phyloP scores from a whole-genome alignment of 2,888 invertebrate species.

The Laspeyria flexula region DNA sequence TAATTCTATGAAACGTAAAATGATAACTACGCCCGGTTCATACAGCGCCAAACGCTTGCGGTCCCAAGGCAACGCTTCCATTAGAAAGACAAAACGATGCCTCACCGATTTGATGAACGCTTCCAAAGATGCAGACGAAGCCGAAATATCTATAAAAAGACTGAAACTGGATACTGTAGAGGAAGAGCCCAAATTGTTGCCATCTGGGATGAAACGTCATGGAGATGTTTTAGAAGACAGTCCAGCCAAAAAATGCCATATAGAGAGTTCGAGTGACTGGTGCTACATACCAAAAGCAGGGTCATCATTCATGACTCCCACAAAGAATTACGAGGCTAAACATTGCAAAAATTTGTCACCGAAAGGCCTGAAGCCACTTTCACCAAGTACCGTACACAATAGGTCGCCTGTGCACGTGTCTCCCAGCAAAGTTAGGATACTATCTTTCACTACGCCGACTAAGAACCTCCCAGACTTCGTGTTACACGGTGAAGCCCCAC shows the following conservation, averaged over 20 bases:
- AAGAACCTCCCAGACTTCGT: slow-evolving; percentile 92
- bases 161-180: slow-evolving; percentile 48
- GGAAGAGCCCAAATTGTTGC: slow-evolving; percentile 43
- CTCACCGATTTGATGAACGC: slow-evolving; percentile 73
- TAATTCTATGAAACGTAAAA: slow-evolving; percentile 72
- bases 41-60: slow-evolving; percentile 47
- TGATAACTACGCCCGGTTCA: slow-evolving; percentile 49
- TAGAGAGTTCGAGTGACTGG: slow-evolving; percentile 52
- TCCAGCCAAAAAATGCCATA: slow-evolving; percentile 38
- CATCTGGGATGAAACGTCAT: slow-evolving; percentile 63
- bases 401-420: slow-evolving; percentile 54
- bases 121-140: slow-evolving; percentile 53
- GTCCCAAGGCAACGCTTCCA: slow-evolving; percentile 23
- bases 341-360: slow-evolving; percentile 60
- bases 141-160: slow-evolving; percentile 54
- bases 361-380: slow-evolving; percentile 53
- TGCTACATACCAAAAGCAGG: slow-evolving; percentile 59
- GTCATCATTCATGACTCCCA: slow-evolving; percentile 69
- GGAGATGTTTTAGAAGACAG: slow-evolving; percentile 54
- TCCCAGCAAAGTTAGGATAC: slow-evolving; percentile 54
- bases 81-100: slow-evolving; percentile 70
- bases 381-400: slow-evolving; percentile 40
- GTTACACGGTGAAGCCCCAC: slow-evolving; percentile 91
- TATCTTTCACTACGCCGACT: slow-evolving; percentile 85
- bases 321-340: slow-evolving; percentile 63